Evolutionary conservation across 1,140 invertebrate species (phyloP).

Genomic region (Caerostris darwini): DNA sequence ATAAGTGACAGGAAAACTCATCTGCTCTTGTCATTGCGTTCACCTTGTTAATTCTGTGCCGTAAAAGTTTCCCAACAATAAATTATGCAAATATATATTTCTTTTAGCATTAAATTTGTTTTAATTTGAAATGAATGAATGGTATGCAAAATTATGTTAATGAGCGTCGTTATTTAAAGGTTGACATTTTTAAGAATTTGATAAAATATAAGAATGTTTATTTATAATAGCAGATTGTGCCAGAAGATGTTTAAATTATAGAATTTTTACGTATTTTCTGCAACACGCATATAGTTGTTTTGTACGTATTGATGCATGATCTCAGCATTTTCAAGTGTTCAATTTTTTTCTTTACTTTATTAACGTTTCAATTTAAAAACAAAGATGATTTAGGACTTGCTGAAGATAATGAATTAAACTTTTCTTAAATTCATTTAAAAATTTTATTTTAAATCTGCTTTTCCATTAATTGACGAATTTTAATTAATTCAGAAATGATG

Average conservation of each 20-base stretch:
- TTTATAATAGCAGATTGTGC: neutral
- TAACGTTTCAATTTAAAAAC: too few relatives aligned
- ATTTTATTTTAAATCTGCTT: too few relatives aligned
- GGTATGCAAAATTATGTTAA: slow-evolving; percentile 39
- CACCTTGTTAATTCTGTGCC: slow-evolving; percentile 49
- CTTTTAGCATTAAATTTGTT: neutral
- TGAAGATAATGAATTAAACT: too few relatives aligned
- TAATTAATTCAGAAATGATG: too few relatives aligned
- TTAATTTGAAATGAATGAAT: slow-evolving; percentile 44
- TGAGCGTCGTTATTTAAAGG: neutral
- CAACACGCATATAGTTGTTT: too few relatives aligned
- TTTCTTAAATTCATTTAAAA: too few relatives aligned
- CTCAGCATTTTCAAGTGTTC: too few relatives aligned
- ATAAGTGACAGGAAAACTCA: slow-evolving; percentile 41
- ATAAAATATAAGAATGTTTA: neutral
- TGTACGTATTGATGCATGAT: too few relatives aligned
- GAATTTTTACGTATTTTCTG: neutral
- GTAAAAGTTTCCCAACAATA: slow-evolving; percentile 48
- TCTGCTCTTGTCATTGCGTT: slow-evolving; percentile 47
- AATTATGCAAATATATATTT: slow-evolving; percentile 54
- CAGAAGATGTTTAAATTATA: neutral
- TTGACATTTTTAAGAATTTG: neutral
- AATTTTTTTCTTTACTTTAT: too few relatives aligned
- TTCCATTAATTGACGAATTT: too few relatives aligned
- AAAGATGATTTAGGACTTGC: too few relatives aligned